These are phyloP conservation scores for Temnothorax nylanderi DNA, from an alignment of 1,140 invertebrate species.

Conservation along the genomic window DNA sequence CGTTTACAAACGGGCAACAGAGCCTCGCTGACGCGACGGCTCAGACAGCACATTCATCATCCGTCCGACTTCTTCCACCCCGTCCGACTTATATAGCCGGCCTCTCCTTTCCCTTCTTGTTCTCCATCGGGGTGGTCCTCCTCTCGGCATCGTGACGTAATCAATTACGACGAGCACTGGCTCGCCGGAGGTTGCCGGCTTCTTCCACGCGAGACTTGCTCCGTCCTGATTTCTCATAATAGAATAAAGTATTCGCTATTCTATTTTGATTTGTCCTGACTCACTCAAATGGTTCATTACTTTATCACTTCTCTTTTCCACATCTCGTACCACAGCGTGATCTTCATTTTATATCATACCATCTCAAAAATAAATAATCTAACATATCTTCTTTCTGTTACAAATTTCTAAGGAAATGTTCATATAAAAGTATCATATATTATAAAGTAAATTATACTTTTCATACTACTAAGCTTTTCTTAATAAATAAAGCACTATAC, in stretches of 20 bases:
- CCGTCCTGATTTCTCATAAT: slow-evolving; percentile 10
- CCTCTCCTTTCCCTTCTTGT: slow-evolving; percentile 25
- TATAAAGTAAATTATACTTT: not conserved
- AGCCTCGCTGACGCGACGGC: slow-evolving; percentile 74
- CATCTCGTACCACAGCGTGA: not conserved
- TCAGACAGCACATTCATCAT: slow-evolving; percentile 77
- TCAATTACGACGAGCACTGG: slow-evolving; percentile 59
- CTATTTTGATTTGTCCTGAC: not conserved
- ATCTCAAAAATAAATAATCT: not conserved
- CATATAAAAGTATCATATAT: not conserved
- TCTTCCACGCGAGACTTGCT: slow-evolving; percentile 20
- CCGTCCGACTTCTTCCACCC: slow-evolving; percentile 71
- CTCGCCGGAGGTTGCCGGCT: slow-evolving; percentile 28
- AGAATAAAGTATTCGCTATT: slow-evolving; percentile 22
- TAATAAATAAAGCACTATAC: not conserved
- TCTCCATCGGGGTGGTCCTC: slow-evolving; percentile 30
- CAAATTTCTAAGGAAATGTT: not conserved
- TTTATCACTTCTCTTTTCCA: not conserved
- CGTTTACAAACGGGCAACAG: slow-evolving; percentile 81
- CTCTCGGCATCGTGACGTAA: slow-evolving; percentile 57
- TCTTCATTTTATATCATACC: not conserved
- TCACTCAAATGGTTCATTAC: slow-evolving; percentile 1
- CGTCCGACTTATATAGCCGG: not conserved
- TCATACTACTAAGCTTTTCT: not conserved
- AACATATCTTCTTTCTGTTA: not conserved